These are phyloP conservation scores for Spilosoma lubricipeda DNA, from an alignment of 2,888 invertebrate genomes.

Conservation along the genomic window DNA sequence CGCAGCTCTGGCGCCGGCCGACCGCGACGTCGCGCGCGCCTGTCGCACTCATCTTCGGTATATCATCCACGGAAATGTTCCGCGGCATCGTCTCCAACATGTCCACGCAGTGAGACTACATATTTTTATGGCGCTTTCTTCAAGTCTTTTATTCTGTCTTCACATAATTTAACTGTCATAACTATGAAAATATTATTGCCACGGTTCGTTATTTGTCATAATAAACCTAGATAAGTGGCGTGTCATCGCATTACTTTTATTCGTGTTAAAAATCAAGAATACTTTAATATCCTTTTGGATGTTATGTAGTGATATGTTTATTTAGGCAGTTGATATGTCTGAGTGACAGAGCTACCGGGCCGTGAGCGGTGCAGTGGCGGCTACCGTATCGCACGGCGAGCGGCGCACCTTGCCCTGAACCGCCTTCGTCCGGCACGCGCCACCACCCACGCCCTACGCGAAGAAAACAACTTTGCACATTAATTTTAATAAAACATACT, in stretches of 20 bases:
- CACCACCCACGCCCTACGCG: conserved; percentile 41
- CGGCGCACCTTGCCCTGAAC: conserved; percentile 46
- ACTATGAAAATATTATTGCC: conserved; percentile 70
- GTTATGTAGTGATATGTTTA: conserved; percentile 44
- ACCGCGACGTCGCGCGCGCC: conserved; percentile 46
- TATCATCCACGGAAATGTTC: conserved; percentile 55
- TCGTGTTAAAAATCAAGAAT: conserved; percentile 38
- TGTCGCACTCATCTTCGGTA: conserved; percentile 57
- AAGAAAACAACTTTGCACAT: conserved; percentile 34
- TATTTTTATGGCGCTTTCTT: conserved; percentile 76
- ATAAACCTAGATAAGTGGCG: conserved; percentile 34
- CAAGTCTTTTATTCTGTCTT: conserved; percentile 72
- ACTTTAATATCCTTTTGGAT: conserved; percentile 45
- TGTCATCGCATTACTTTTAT: conserved; percentile 46
- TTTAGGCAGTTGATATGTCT: conserved; percentile 57
- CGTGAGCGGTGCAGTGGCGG: conserved; percentile 47
- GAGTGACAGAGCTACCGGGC: conserved; percentile 57
- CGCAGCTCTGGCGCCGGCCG: conserved; percentile 57
- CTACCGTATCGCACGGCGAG: conserved; percentile 39
- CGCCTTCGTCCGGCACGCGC: conserved; percentile 48
- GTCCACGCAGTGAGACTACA: conserved; percentile 76
- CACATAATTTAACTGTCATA: conserved; percentile 75
- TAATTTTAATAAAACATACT: conserved; percentile 36
- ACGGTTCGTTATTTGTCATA: conserved; percentile 47
- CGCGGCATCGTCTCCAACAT: conserved; percentile 69